Evolutionary conservation across 2,797 vertebrate species (phyloP).

Genomic region (Podarcis lilfordi): DNA sequence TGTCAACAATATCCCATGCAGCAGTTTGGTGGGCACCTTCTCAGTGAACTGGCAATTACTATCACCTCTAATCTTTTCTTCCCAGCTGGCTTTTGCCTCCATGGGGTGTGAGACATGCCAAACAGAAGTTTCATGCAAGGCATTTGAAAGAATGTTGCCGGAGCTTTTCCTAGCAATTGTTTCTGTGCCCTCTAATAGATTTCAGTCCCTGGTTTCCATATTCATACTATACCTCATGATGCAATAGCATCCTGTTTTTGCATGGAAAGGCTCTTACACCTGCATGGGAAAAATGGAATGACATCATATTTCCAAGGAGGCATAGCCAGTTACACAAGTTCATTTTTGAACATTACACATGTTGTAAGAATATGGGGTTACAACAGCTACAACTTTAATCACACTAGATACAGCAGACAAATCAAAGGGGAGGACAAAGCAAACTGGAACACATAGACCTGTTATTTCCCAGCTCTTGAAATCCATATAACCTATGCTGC

Average conservation of each 20-base stretch:
- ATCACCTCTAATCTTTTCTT: neutral
- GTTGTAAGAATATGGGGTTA: neutral
- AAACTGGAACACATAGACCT: neutral
- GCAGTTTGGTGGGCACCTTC: neutral
- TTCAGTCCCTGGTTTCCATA: neutral
- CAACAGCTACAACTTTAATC: neutral
- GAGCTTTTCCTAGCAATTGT: no score
- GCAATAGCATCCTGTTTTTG: neutral
- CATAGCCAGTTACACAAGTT: neutral
- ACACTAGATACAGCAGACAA: no score
- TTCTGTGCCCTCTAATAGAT: no score
- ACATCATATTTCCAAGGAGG: neutral
- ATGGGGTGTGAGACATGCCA: accelerated
- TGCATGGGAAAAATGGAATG: neutral
- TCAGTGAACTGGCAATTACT: neutral
- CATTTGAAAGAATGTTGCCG: neutral
- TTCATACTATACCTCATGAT: no score
- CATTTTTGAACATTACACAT: neutral
- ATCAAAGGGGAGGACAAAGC: neutral
- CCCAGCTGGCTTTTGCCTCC: neutral
- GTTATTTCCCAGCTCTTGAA: neutral
- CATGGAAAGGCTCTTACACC: neutral
- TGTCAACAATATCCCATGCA: neutral
- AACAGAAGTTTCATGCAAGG: accelerated
- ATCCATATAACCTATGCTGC: no score